These are phyloP conservation scores for Tribolium castaneum DNA, from an alignment of 1,140 invertebrate genomes.

Conservation along the genomic window DNA sequence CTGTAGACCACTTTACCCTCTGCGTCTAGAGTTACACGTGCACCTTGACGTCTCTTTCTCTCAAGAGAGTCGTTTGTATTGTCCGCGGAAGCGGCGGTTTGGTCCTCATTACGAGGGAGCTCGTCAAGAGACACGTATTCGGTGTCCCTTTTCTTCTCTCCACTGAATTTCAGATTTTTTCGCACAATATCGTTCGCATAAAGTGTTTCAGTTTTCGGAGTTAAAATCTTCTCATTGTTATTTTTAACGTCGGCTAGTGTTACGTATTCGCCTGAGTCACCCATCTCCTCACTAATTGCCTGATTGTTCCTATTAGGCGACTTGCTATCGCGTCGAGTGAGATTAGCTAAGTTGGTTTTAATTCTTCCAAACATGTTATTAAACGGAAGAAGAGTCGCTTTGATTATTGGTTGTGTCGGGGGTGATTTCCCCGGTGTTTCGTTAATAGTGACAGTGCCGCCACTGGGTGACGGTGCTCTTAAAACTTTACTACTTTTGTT, in stretches of 20 bases:
- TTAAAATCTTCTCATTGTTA: constrained; percentile 72
- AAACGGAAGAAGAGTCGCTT: constrained; percentile 67
- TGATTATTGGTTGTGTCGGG: constrained; percentile 63
- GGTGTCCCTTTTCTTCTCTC: constrained; percentile 70
- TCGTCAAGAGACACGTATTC: constrained; percentile 87
- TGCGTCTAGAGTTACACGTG: constrained; percentile 85
- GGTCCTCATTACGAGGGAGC: constrained; percentile 70
- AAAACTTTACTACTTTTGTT: constrained; percentile 48
- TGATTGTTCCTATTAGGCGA: constrained; percentile 55
- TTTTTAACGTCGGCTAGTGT: constrained; percentile 85
- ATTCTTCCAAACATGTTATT: constrained; percentile 74
- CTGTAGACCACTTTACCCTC: constrained; percentile 91
- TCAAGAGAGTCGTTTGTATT: constrained; percentile 66
- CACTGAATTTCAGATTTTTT: constrained; percentile 67
- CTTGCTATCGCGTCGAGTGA: constrained; percentile 63
- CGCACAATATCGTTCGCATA: constrained; percentile 69
- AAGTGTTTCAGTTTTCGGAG: constrained; percentile 63
- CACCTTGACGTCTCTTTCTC: constrained; percentile 71
- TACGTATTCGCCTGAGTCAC: constrained; percentile 82
- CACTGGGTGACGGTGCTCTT: constrained; percentile 61
- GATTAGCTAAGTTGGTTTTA: constrained; percentile 70
- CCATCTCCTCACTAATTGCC: constrained; percentile 58
- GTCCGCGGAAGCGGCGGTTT: constrained; percentile 54
- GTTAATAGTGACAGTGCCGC: constrained; percentile 62
- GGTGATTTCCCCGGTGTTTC: constrained; percentile 57